Evolutionary conservation across 2,797 vertebrate species (phyloP).

Genomic region (Channa striata): DNA sequence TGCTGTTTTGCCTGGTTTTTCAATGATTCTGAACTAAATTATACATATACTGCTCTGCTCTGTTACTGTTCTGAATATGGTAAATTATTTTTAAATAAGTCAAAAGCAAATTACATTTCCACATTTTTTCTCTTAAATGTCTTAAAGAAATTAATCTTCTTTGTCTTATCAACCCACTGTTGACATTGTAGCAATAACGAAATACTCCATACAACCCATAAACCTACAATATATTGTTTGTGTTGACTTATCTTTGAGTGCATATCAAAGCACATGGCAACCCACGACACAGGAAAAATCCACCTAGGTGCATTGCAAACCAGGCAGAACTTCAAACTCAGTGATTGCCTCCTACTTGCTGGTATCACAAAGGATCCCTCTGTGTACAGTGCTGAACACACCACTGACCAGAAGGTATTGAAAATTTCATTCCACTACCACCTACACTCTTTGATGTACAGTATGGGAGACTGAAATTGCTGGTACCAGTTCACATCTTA

Average conservation of each 20-base stretch:
- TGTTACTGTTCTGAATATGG: background rate
- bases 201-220: background rate
- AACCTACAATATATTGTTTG: background rate
- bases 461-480: slow-evolving; percentile 25
- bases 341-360: slow-evolving; percentile 70
- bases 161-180: slow-evolving; percentile 9
- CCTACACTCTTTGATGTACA: background rate
- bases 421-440: slow-evolving; percentile 11
- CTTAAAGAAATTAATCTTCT: background rate
- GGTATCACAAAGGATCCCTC: slow-evolving; percentile 76
- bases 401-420: slow-evolving; percentile 16
- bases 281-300: slow-evolving; percentile 11
- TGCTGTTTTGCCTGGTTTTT: slow-evolving; percentile 83
- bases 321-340: slow-evolving; percentile 78
- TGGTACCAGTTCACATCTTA: slow-evolving; percentile 3
- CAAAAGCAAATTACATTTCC: background rate
- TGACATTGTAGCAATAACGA: background rate
- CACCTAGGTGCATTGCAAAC: slow-evolving; percentile 57
- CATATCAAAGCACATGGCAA: background rate
- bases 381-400: slow-evolving; percentile 43
- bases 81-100: background rate
- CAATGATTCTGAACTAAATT: slow-evolving; percentile 33
- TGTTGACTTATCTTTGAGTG: background rate
- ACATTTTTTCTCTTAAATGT: background rate
- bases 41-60: background rate